These are phyloP conservation scores for Zaprionus lachaisei DNA, from an alignment of 1,140 invertebrate genomes.

Conservation along the genomic window DNA sequence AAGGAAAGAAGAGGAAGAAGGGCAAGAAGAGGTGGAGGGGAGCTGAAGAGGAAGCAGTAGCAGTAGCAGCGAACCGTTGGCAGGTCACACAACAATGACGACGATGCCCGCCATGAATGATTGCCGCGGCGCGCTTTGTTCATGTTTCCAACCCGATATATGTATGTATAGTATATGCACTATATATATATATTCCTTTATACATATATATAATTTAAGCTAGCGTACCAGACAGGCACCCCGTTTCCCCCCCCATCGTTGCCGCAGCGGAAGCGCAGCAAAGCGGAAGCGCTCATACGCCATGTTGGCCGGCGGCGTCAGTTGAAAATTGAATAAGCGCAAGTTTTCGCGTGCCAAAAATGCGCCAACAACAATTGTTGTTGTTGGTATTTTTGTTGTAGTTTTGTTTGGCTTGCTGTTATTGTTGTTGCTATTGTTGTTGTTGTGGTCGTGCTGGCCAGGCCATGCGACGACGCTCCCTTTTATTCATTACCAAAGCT, in stretches of 20 bases:
- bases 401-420: constrained; percentile 20
- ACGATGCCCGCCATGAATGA: constrained; percentile 75
- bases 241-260: too few relatives aligned
- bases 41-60: neutral
- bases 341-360: constrained; percentile 81
- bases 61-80: neutral
- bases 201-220: constrained; percentile 1
- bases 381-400: constrained; percentile 22
- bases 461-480: constrained; percentile 30
- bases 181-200: neutral
- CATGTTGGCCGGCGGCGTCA: constrained; percentile 63
- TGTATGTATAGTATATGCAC: neutral
- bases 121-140: constrained; percentile 74
- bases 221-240: constrained; percentile 46
- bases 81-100: constrained; percentile 61
- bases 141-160: constrained; percentile 53
- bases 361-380: constrained; percentile 4
- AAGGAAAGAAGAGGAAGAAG: neutral
- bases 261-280: constrained; percentile 63
- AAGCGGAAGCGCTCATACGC: constrained; percentile 80
- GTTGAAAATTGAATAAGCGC: constrained; percentile 80
- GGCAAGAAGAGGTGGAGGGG: too few relatives aligned
- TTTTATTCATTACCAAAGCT: constrained; percentile 71
- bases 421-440: constrained; percentile 4
- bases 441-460: constrained; percentile 4